Conservation (phyloP, 2,888 invertebrate genomes). For the Tenodera sinensis region DNA sequence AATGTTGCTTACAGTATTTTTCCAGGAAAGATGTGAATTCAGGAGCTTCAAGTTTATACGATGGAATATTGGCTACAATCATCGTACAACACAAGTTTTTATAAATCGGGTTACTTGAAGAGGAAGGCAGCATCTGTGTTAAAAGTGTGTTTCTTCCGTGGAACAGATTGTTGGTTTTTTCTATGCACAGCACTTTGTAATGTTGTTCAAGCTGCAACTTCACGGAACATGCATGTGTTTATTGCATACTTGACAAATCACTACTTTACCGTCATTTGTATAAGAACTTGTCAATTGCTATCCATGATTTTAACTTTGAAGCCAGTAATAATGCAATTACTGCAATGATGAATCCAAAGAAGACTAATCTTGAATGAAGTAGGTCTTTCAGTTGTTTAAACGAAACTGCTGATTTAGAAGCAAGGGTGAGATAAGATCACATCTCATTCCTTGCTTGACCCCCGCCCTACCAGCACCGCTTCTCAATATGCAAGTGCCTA, state of each 20-base stretch:
- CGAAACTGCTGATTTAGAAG: no score
- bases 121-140: neutral
- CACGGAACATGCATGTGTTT: neutral
- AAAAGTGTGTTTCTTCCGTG: neutral
- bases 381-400: neutral
- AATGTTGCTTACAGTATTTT: no score
- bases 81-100: neutral
- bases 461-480: no score
- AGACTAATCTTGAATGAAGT: neutral
- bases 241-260: no score
- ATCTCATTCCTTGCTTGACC: no score
- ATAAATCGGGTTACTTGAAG: neutral
- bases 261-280: no score
- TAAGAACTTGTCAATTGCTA: no score
- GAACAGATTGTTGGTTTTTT: neutral
- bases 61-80: conserved; percentile 1
- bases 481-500: no score
- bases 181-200: neutral
- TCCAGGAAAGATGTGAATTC: no score
- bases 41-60: neutral
- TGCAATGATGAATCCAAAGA: neutral
- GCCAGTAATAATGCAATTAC: neutral
- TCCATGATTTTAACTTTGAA: no score
- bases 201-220: neutral
- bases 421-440: no score